These are phyloP conservation scores for Poeciliopsis presidionis DNA, from an alignment of 2,797 vertebrate genomes.

Conservation along the genomic window DNA sequence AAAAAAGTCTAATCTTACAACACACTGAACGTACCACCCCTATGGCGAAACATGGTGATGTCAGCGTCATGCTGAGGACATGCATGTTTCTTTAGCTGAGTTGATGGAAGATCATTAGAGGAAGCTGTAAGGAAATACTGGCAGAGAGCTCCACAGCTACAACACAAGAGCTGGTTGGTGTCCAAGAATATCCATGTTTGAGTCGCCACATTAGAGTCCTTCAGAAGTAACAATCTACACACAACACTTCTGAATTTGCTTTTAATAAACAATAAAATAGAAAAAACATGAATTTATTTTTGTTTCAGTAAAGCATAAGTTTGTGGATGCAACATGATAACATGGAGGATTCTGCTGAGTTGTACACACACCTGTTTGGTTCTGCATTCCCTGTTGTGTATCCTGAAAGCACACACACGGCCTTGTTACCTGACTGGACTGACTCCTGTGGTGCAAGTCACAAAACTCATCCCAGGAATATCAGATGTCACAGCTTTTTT, in stretches of 20 bases:
- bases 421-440: not conserved
- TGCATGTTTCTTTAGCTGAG: not conserved
- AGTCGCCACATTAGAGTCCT: not conserved
- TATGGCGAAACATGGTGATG: not conserved
- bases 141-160: not conserved
- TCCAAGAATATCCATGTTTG: not conserved
- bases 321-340: not conserved
- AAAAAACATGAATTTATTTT: not conserved
- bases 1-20: not conserved
- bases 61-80: not conserved
- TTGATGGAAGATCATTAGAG: not conserved
- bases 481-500: slow-evolving; percentile 1
- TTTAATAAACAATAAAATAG: not conserved
- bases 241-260: not conserved
- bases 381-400: not conserved
- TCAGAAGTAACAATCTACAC: not conserved
- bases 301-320: not conserved
- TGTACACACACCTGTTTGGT: not conserved
- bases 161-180: not conserved
- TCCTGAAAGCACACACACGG: not conserved
- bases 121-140: not conserved
- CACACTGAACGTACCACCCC: not conserved
- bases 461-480: slow-evolving; percentile 7
- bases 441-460: not conserved
- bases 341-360: not conserved